Percentiles rank a stretch among this genome's conserved stretches.
Conservation (phyloP, 2,113 vertebrate species). For the Gymnorhina tibicen region DNA sequence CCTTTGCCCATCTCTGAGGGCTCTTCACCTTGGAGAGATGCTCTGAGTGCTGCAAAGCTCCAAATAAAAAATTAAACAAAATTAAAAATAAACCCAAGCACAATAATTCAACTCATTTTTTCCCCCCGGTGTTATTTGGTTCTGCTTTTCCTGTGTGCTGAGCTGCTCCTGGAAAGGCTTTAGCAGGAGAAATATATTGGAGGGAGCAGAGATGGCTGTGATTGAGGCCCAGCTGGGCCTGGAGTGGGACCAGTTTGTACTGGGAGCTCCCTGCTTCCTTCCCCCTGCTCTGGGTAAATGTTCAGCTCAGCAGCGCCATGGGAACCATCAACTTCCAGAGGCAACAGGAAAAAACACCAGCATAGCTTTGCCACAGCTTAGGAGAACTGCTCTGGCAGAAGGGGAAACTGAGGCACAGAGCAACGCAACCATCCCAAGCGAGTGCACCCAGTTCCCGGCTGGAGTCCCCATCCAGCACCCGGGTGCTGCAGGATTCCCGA, state of each 20-base stretch:
- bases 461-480: fast-evolving
- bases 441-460: not conserved
- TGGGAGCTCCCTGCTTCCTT: not conserved
- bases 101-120: not conserved
- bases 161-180: not conserved
- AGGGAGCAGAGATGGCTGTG: not conserved
- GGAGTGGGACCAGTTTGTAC: not conserved
- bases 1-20: not conserved
- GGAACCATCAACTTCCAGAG: not conserved
- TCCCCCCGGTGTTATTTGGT: not conserved
- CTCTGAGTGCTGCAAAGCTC: not conserved
- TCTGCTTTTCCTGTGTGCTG: not conserved
- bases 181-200: not conserved
- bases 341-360: not conserved
- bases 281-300: not conserved
- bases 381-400: not conserved
- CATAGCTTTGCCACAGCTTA: not conserved
- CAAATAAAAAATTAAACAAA: not conserved
- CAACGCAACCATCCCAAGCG: fast-evolving
- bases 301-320: not conserved
- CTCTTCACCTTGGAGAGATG: not conserved
- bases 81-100: not conserved
- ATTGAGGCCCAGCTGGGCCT: not conserved
- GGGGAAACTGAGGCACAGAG: not conserved
- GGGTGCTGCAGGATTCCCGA: fast-evolving